Percentiles rank a stretch among this genome's conserved stretches.
These are phyloP conservation scores for Sminthurinus aureus DNA, from an alignment of 2,888 invertebrate genomes.

Conservation along the genomic window DNA sequence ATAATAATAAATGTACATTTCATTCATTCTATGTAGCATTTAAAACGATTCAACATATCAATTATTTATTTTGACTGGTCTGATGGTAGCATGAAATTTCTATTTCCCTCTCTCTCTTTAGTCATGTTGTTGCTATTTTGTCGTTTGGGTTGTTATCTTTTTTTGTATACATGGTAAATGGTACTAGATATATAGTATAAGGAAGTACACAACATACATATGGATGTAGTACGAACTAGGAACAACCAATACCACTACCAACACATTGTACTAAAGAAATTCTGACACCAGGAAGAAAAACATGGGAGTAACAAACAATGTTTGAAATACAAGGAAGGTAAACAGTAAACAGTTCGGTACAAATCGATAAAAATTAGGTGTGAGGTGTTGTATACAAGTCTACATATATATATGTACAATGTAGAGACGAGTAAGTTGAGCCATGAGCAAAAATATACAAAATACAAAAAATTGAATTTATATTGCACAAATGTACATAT, in stretches of 20 bases:
- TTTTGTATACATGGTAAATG: too few species aligned
- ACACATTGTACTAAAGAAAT: background rate
- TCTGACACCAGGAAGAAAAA: slow-evolving; percentile 10
- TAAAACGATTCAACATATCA: background rate
- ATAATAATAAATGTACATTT: background rate
- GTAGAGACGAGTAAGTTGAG: background rate
- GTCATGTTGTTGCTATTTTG: too few species aligned
- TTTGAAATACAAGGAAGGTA: slow-evolving; percentile 14
- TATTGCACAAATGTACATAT: too few species aligned
- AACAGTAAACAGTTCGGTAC: background rate
- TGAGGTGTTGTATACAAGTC: slow-evolving; percentile 30
- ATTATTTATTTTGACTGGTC: background rate
- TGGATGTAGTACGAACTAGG: too few species aligned
- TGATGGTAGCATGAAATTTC: background rate
- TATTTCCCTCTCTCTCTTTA: background rate
- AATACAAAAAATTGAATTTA: background rate
- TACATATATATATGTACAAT: background rate
- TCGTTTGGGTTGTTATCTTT: too few species aligned
- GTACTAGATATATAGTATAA: too few species aligned
- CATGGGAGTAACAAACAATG: slow-evolving; percentile 7
- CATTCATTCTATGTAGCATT: background rate
- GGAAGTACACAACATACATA: too few species aligned
- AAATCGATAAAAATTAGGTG: slow-evolving; percentile 44
- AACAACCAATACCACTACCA: too few species aligned
- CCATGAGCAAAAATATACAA: background rate